Evolutionary conservation across 2,113 vertebrate genomes (phyloP).

Genomic region (Trachemys scripta): DNA sequence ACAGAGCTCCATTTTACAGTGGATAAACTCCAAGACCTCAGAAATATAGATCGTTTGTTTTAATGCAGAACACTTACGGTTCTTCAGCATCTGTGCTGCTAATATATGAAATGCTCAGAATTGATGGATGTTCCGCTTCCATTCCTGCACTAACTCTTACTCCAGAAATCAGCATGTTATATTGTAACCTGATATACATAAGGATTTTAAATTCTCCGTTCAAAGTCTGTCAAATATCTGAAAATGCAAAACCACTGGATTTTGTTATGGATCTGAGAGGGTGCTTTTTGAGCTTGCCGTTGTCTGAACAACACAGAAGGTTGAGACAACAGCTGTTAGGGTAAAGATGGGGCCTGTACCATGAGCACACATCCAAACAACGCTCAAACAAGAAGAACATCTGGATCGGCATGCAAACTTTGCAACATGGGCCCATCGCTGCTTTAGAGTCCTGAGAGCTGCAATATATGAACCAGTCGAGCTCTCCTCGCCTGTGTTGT

Average conservation of each 20-base stretch:
- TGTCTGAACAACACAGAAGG: neutral
- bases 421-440: neutral
- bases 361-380: too few relatives aligned
- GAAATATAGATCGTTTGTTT: neutral
- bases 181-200: neutral
- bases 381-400: too few relatives aligned
- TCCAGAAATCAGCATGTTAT: neutral
- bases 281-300: neutral
- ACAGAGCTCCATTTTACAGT: neutral
- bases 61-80: neutral
- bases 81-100: neutral
- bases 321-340: neutral
- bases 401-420: neutral
- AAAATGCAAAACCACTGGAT: neutral
- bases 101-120: neutral
- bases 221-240: neutral
- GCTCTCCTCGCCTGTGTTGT: neutral
- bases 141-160: neutral
- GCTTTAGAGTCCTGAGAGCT: neutral
- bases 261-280: neutral
- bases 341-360: neutral
- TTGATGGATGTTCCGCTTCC: neutral
- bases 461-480: rapidly evolving
- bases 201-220: neutral
- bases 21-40: neutral